A percentile compares a stretch with the other conserved stretches of the same genome.
phyloP scores from a whole-genome alignment of 1,140 invertebrate species.

The Nephila pilipes region DNA sequence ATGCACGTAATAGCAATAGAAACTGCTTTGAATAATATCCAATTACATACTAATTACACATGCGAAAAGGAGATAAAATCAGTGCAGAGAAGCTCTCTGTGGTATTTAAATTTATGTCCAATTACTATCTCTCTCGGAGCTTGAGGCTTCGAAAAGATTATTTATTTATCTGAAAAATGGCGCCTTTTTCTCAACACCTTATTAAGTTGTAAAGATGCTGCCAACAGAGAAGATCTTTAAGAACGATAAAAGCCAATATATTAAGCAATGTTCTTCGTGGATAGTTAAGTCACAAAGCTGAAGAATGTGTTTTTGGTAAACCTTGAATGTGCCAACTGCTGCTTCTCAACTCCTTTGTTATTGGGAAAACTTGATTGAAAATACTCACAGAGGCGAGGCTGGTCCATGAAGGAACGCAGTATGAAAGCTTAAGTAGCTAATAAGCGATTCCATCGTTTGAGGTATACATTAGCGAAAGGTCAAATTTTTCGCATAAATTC shows the following conservation, averaged over 20 bases:
- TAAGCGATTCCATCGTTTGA: not conserved
- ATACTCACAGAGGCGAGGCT: not conserved
- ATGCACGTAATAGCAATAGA: no score
- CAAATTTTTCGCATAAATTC: constrained; percentile 61
- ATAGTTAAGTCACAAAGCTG: not conserved
- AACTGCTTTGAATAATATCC: no score
- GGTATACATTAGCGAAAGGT: constrained; percentile 43
- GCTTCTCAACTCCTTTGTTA: not conserved
- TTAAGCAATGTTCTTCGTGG: not conserved
- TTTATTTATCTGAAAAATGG: not conserved
- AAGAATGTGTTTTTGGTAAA: not conserved
- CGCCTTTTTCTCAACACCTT: not conserved
- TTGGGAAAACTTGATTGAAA: constrained; percentile 34
- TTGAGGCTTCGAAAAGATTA: not conserved
- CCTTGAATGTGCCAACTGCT: constrained; percentile 19
- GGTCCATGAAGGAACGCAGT: not conserved
- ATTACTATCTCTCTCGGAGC: not conserved
- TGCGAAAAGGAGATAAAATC: not conserved
- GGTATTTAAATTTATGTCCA: not conserved
- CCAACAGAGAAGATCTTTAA: not conserved
- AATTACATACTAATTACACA: no score
- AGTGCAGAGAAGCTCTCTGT: not conserved
- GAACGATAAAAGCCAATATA: not conserved
- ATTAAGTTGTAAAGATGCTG: constrained; percentile 17
- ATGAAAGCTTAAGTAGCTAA: constrained; percentile 46